Evolutionary conservation across 1,140 invertebrate genomes (phyloP).

Genomic region (Drosophila neocordata): DNA sequence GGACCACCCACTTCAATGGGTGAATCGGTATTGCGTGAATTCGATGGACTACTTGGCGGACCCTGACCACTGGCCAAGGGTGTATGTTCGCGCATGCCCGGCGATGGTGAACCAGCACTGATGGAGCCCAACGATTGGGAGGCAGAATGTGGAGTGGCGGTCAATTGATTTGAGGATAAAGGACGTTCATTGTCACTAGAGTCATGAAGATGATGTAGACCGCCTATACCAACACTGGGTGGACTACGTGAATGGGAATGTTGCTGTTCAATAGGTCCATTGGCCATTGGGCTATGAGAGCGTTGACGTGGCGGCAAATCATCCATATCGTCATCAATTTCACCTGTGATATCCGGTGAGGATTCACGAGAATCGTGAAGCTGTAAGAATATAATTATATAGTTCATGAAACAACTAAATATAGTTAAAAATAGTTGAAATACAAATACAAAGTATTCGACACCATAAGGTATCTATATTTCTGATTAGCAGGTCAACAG

Average conservation of each 20-base stretch:
- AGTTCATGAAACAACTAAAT: too few relatives aligned
- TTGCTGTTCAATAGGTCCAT: constrained; percentile 60
- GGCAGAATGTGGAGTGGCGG: constrained; percentile 70
- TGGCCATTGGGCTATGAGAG: constrained; percentile 70
- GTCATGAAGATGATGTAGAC: constrained; percentile 62
- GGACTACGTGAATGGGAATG: constrained; percentile 68
- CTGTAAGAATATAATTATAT: constrained; percentile 33
- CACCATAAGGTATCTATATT: too few relatives aligned
- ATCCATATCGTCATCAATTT: constrained; percentile 81
- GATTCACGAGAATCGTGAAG: constrained; percentile 80
- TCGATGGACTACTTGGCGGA: constrained; percentile 64
- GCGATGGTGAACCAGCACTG: constrained; percentile 80
- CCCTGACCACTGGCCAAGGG: constrained; percentile 50
- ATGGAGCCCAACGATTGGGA: constrained; percentile 82
- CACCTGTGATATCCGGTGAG: constrained; percentile 81
- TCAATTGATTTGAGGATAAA: constrained; percentile 75
- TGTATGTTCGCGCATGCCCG: constrained; percentile 71
- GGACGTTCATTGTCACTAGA: constrained; percentile 80
- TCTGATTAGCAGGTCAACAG: too few relatives aligned
- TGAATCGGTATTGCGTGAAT: constrained; percentile 80
- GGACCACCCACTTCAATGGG: constrained; percentile 83
- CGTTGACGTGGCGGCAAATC: constrained; percentile 66
- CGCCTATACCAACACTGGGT: constrained; percentile 29
- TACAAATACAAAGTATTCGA: too few relatives aligned
- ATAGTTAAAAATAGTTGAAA: too few relatives aligned